Percentiles rank a stretch among this genome's conserved stretches.
These are phyloP conservation scores for Notamacropus eugenii DNA, from an alignment of 2,797 vertebrate genomes.

Conservation along the genomic window DNA sequence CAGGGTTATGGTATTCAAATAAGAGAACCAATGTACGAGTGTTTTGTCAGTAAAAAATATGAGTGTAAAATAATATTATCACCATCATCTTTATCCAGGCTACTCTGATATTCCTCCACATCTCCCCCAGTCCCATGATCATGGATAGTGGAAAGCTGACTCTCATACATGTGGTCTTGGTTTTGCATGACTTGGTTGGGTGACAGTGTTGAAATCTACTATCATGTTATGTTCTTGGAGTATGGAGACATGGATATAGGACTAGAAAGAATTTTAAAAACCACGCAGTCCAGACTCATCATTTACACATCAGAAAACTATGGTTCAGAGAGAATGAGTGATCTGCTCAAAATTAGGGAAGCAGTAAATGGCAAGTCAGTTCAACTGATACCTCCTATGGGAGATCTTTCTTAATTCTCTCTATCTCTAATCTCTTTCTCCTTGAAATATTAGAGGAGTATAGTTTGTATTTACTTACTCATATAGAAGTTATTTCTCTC, in stretches of 20 bases:
- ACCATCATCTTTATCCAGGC: neutral
- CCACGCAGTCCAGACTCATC: neutral
- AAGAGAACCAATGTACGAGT: neutral
- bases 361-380: neutral
- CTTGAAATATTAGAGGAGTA: neutral
- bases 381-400: neutral
- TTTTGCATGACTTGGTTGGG: neutral
- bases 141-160: neutral
- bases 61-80: neutral
- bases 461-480: neutral
- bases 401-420: neutral
- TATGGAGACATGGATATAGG: neutral
- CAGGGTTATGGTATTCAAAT: neutral
- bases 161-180: neutral
- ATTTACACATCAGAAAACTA: neutral
- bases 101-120: neutral
- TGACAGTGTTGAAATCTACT: neutral
- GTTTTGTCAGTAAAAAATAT: neutral
- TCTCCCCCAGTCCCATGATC: neutral
- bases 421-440: neutral
- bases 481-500: neutral
- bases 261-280: neutral
- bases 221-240: neutral
- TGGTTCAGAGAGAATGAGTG: neutral
- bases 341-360: neutral